phyloP scores from a whole-genome alignment of 2,888 invertebrate genomes.

The Drosophila differens region DNA sequence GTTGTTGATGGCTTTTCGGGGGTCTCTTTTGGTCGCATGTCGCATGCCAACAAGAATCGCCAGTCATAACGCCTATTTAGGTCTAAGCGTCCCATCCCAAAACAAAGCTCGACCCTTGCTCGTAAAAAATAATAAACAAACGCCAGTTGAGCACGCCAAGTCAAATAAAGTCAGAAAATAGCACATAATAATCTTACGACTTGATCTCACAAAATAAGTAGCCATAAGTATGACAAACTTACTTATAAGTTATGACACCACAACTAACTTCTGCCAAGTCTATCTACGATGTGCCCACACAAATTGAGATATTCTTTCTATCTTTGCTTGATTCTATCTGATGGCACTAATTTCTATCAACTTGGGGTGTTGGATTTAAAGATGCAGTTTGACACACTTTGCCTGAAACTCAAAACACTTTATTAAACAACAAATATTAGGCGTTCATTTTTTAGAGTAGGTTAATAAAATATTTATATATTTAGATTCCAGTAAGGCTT shows the following conservation, averaged over 20 bases:
- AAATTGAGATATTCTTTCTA: neutral
- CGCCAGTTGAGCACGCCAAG: conserved; percentile 19
- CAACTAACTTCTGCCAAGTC: neutral
- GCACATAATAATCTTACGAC: conserved; percentile 36
- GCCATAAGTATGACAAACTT: conserved; percentile 18
- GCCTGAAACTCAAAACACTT: neutral
- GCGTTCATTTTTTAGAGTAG: neutral
- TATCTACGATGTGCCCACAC: conserved; percentile 4
- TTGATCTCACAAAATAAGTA: conserved; percentile 15
- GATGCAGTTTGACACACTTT: neutral
- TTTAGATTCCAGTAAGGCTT: neutral
- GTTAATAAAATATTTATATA: conserved; percentile 4
- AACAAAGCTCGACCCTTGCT: conserved; percentile 8
- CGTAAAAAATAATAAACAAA: conserved; percentile 46
- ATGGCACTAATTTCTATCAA: neutral
- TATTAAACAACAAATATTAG: neutral
- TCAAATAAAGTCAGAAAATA: conserved; percentile 35
- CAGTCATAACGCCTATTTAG: conserved; percentile 46
- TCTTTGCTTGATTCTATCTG: neutral
- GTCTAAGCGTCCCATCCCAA: conserved; percentile 9
- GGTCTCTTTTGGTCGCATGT: neutral
- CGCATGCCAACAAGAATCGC: conserved; percentile 17
- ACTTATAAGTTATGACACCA: neutral
- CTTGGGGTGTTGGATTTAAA: neutral
- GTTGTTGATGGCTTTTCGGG: conserved; percentile 43